phyloP scores from a whole-genome alignment of 2,113 vertebrate genomes.

The Cettia cetti region DNA sequence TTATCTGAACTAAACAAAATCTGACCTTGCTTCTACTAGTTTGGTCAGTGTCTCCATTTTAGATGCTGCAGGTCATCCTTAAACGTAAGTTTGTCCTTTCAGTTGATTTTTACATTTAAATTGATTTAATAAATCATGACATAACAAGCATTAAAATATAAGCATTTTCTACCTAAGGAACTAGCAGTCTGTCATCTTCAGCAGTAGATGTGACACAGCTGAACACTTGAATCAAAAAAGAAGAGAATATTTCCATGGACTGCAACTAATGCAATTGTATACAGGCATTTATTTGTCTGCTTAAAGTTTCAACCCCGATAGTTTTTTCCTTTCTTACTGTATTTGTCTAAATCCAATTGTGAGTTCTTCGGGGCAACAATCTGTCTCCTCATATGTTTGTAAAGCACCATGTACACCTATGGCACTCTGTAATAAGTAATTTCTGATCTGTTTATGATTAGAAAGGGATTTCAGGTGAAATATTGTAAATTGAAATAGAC shows the following conservation, averaged over 20 bases:
- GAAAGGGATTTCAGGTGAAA: constrained; percentile 46
- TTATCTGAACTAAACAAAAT: constrained; percentile 73
- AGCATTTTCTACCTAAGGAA: constrained; percentile 73
- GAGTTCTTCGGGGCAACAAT: constrained; percentile 56
- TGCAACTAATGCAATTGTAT: constrained; percentile 44
- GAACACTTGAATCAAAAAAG: constrained; percentile 42
- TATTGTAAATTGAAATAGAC: constrained; percentile 25
- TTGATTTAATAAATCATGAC: constrained; percentile 72
- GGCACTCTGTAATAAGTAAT: constrained; percentile 33
- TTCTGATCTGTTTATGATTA: constrained; percentile 45
- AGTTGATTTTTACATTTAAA: constrained; percentile 64
- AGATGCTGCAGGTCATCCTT: constrained; percentile 71
- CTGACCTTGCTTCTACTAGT: constrained; percentile 63
- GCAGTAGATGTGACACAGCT: constrained; percentile 45
- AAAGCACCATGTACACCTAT: constrained; percentile 21
- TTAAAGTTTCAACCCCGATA: background rate
- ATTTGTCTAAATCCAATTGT: constrained; percentile 38
- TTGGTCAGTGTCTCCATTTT: constrained; percentile 64
- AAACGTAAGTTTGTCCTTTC: constrained; percentile 64
- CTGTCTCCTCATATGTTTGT: constrained; percentile 51
- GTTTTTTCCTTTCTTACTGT: constrained; percentile 47
- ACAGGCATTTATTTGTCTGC: constrained; percentile 47
- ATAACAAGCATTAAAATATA: constrained; percentile 72
- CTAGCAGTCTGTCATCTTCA: constrained; percentile 45
- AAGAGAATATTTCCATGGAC: background rate